Evolutionary conservation across 2,113 vertebrate genomes (phyloP), one percentile per base, ranked within the genome.

Genomic region (Heterotilapia buettikoferi): DNA sequence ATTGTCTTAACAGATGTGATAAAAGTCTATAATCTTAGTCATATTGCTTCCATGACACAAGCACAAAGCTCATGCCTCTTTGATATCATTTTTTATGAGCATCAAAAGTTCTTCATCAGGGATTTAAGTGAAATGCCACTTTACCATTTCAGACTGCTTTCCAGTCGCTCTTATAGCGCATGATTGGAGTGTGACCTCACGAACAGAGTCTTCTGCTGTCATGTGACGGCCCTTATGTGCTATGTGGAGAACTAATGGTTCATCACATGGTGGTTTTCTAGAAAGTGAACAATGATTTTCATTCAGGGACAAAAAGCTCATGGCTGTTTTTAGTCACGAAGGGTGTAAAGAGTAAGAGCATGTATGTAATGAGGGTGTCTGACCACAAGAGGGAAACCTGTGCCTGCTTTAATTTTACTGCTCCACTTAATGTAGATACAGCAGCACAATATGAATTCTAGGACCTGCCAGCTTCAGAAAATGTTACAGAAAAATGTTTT

Each of bases 301-400:
- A 89, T 88, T 90, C 61, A 88, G 33, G 33, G 56, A 54, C 3
- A 38, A 59, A 50, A 54, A 6, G 4, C 11, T 36, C n/a, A 9
- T 36, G 76, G 29, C 9, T 26, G 5, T 6, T 57, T 73, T 73
- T 9, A 16, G 31, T 19, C 19, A 52, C 1, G 8, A 29, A 21
- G 13, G 2, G 7, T 38, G 61, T 38, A 7, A 36, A 18, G 10
- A 66, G 36, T 29, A 18, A 9, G 4, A 2, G 7, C 2, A 2
- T 6, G 24, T 4, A 4, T 88, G 91, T 50, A 91, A 29, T 81
- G 56, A 80, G 29, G 5, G 3, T 6, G 6, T 38, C 2, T 84
- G 57, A 13, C 84, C 93, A 93, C 89, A 78, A 91, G 95, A 92
- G 86, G 92, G 87, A 56, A 33, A 31, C 47, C 6, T 19, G 0